Evolutionary conservation across 2,888 invertebrate genomes (phyloP).

Genomic region (Epiblema foenella): DNA sequence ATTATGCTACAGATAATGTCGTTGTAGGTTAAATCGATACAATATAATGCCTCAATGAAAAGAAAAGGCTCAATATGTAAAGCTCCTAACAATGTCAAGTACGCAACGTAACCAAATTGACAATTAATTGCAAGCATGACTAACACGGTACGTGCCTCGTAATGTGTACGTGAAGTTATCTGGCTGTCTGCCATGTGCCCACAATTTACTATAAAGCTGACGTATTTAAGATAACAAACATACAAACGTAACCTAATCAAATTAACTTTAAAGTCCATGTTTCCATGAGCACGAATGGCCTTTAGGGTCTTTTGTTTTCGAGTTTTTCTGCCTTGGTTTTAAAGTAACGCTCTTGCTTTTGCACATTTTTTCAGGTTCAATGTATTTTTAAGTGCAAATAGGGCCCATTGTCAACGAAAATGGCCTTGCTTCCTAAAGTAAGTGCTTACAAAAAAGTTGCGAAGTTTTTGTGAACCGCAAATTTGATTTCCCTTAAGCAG

Average conservation of each 20-base stretch:
- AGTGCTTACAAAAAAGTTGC: constrained; percentile 8
- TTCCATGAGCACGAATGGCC: background rate
- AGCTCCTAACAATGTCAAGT: constrained; percentile 39
- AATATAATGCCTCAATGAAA: constrained; percentile 4
- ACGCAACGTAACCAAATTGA: constrained; percentile 37
- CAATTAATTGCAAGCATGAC: constrained; percentile 37
- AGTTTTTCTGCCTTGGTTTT: constrained; percentile 15
- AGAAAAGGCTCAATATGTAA: constrained; percentile 13
- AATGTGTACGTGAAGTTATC: constrained; percentile 42
- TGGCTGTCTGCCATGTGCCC: constrained; percentile 31
- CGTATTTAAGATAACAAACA: background rate
- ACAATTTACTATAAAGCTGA: constrained; percentile 9
- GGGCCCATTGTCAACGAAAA: constrained; percentile 17
- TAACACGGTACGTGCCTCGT: constrained; percentile 30
- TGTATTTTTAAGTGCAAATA: constrained; percentile 31
- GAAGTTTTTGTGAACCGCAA: background rate
- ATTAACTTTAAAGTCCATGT: background rate
- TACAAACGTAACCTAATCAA: background rate
- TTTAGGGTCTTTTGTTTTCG: constrained; percentile 6
- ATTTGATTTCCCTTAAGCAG: constrained; percentile 13
- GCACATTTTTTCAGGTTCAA: constrained; percentile 29
- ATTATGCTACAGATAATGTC: background rate
- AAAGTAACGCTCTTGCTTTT: constrained; percentile 31
- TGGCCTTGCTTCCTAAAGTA: constrained; percentile 14
- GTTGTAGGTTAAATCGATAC: background rate